These are phyloP conservation scores for Drosophila algonquin DNA, from an alignment of 2,888 invertebrate genomes.

Conservation along the genomic window DNA sequence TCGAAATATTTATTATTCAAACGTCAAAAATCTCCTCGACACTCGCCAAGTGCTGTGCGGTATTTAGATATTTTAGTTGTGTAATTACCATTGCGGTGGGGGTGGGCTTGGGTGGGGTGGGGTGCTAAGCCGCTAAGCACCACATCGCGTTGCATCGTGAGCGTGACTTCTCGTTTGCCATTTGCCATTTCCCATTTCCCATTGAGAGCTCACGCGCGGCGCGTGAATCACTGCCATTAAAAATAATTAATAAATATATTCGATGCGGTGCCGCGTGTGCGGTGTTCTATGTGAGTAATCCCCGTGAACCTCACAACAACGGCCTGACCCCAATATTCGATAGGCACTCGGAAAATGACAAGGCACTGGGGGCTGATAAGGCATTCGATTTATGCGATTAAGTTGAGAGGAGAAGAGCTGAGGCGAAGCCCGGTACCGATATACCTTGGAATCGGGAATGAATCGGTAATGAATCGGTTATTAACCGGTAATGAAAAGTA, in stretches of 20 bases:
- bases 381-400: background rate
- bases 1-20: conserved; percentile 48
- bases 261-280: background rate
- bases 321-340: background rate
- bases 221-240: conserved; percentile 23
- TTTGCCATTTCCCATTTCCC: conserved; percentile 4
- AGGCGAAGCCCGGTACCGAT: too few species aligned
- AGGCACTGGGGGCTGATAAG: background rate
- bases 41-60: conserved; percentile 21
- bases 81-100: conserved; percentile 26
- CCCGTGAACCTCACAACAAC: background rate
- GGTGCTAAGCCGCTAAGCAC: conserved; percentile 25
- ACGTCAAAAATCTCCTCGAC: conserved; percentile 28
- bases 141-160: conserved; percentile 3
- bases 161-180: conserved; percentile 4
- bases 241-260: conserved; percentile 31
- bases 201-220: background rate
- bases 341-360: background rate
- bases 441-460: too few species aligned
- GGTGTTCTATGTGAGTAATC: background rate
- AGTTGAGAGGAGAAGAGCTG: background rate
- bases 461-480: too few species aligned
- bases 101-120: too few species aligned
- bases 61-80: conserved; percentile 26
- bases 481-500: too few species aligned